A percentile compares a stretch with the other conserved stretches of the same genome.
These are phyloP conservation scores for Eupeodes luniger DNA, from an alignment of 2,888 invertebrate genomes.

Conservation along the genomic window DNA sequence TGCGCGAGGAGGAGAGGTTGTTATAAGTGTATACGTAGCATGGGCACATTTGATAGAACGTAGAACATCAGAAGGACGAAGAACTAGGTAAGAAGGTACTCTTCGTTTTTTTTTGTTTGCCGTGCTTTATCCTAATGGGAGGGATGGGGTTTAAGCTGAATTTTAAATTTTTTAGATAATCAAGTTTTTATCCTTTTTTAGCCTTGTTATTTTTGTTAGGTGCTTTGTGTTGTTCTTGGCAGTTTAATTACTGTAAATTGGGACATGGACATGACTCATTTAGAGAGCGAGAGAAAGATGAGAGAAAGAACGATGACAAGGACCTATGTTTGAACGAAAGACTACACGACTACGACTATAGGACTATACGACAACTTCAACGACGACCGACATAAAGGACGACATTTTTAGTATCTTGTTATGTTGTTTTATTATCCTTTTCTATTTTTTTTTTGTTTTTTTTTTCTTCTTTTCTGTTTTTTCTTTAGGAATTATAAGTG, in stretches of 20 bases:
- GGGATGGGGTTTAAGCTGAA: neutral
- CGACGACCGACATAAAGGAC: slow-evolving; percentile 34
- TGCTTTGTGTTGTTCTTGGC: slow-evolving; percentile 66
- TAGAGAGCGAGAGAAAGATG: slow-evolving; percentile 30
- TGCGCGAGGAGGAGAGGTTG: too few species aligned
- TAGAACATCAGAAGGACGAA: neutral
- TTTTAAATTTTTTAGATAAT: slow-evolving; percentile 62
- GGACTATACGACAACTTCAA: neutral
- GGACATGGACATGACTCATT: slow-evolving; percentile 74
- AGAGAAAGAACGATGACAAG: neutral
- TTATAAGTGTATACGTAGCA: neutral
- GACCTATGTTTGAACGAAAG: slow-evolving; percentile 7
- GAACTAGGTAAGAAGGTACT: slow-evolving; percentile 31
- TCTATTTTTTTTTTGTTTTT: slow-evolving; percentile 9
- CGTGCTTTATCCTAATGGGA: neutral
- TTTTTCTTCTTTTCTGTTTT: neutral
- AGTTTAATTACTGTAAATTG: slow-evolving; percentile 76
- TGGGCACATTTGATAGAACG: neutral
- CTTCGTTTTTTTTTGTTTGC: neutral
- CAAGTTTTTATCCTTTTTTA: slow-evolving; percentile 71
- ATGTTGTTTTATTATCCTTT: slow-evolving; percentile 69
- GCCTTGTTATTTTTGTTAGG: slow-evolving; percentile 59
- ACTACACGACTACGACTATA: neutral
- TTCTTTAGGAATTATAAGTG: neutral
- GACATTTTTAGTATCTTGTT: slow-evolving; percentile 74